These are phyloP conservation scores for Heterodera carotae DNA, from an alignment of 1,140 invertebrate species.

Conservation along the genomic window DNA sequence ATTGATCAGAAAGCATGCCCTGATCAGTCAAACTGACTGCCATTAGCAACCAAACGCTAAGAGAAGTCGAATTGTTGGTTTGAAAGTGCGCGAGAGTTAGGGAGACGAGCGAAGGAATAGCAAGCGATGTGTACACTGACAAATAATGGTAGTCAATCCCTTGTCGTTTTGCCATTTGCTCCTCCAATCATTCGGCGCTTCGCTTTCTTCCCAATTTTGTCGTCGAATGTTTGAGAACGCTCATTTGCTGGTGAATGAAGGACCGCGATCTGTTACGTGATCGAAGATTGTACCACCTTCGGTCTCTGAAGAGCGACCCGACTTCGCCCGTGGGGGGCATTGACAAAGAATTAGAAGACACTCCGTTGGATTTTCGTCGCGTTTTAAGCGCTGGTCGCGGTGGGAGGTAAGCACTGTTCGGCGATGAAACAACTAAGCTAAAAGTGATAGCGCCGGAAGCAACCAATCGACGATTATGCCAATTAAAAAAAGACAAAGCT, in stretches of 20 bases:
- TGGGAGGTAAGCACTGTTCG: neutral
- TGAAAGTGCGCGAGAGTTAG: neutral
- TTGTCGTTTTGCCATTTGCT: neutral
- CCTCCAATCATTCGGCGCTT: neutral
- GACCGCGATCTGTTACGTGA: constrained; percentile 21
- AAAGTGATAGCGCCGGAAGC: no score
- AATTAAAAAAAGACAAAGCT: neutral
- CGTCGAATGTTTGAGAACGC: neutral
- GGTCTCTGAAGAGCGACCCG: constrained; percentile 37
- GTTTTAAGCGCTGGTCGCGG: constrained; percentile 32
- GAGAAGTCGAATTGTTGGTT: neutral
- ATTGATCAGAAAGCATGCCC: neutral
- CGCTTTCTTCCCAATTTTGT: neutral
- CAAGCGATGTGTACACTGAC: neutral
- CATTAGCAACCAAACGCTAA: neutral
- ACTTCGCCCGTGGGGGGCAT: constrained; percentile 30
- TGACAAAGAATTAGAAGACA: constrained; percentile 22
- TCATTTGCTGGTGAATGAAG: constrained; percentile 11
- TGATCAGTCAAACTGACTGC: no score
- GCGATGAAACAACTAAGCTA: no score
- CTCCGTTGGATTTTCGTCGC: constrained; percentile 33
- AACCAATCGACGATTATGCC: no score
- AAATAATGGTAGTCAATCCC: no score
- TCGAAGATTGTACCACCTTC: constrained; percentile 11
- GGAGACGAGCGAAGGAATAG: neutral